Evolutionary conservation across 2,888 invertebrate genomes (phyloP).

Genomic region (Caenorhabditis sinica): DNA sequence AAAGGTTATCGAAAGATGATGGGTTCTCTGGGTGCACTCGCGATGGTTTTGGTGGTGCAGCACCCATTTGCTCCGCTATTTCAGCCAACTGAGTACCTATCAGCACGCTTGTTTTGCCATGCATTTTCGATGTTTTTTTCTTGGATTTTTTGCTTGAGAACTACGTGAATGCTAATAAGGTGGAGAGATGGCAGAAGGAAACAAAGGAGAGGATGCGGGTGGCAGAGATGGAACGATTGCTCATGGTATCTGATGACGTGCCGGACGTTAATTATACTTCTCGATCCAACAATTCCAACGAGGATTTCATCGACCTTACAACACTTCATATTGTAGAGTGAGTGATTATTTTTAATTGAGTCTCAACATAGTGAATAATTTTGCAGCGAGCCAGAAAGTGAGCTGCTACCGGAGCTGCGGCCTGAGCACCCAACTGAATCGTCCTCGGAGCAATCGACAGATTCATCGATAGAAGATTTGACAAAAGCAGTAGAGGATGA

Average conservation of each 20-base stretch:
- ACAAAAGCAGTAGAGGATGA: neutral
- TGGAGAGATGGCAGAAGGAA: neutral
- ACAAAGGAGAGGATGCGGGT: conserved; percentile 4
- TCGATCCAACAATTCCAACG: neutral
- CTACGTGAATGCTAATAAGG: conserved; percentile 7
- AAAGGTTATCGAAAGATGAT: too few relatives aligned
- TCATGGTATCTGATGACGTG: too few relatives aligned
- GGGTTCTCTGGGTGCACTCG: too few relatives aligned
- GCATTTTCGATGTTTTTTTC: neutral
- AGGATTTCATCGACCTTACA: conserved; percentile 8
- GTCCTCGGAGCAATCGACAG: too few relatives aligned
- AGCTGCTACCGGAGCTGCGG: too few relatives aligned
- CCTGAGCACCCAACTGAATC: too few relatives aligned
- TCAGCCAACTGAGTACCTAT: too few relatives aligned
- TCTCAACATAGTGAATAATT: neutral
- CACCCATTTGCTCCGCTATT: too few relatives aligned
- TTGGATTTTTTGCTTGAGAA: conserved; percentile 31
- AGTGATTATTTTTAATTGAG: neutral
- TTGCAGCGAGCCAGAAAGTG: neutral
- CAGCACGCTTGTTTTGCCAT: too few relatives aligned
- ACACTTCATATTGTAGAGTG: neutral
- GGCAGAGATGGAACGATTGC: neutral
- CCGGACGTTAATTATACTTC: neutral
- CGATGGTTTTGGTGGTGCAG: too few relatives aligned
- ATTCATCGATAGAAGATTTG: too few relatives aligned